These are phyloP conservation scores for Phortica okadai DNA, from an alignment of 2,888 invertebrate species.

Conservation along the genomic window DNA sequence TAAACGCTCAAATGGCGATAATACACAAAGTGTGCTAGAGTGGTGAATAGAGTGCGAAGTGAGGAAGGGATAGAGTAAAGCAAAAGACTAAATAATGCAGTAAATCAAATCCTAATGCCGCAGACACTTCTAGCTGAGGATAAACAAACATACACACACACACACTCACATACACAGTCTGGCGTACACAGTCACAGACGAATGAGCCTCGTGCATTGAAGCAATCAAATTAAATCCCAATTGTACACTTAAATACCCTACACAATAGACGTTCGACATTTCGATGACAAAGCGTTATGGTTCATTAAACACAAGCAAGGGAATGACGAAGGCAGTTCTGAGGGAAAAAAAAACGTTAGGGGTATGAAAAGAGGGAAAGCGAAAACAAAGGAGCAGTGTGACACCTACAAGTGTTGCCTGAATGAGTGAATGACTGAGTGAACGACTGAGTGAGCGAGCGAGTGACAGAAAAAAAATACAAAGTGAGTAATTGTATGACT, in stretches of 20 bases:
- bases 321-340: neutral
- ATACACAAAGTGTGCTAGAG: neutral
- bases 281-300: conserved; percentile 69
- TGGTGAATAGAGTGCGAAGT: neutral
- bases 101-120: conserved; percentile 68
- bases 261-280: conserved; percentile 51
- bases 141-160: conserved; percentile 35
- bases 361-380: conserved; percentile 42
- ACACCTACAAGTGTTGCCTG: neutral
- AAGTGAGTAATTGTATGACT: conserved; percentile 10
- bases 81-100: conserved; percentile 67
- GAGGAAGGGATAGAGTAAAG: conserved; percentile 63
- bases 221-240: conserved; percentile 71
- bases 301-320: conserved; percentile 60
- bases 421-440: no score
- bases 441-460: neutral
- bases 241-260: conserved; percentile 61
- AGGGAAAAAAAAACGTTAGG: conserved; percentile 40
- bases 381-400: neutral
- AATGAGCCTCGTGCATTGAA: conserved; percentile 53
- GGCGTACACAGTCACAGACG: neutral
- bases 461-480: neutral
- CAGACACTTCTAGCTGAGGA: conserved; percentile 30
- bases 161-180: conserved; percentile 15
- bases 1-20: neutral